Conservation (phyloP, 2,888 invertebrate species). For the Athripsodes cinereus region DNA sequence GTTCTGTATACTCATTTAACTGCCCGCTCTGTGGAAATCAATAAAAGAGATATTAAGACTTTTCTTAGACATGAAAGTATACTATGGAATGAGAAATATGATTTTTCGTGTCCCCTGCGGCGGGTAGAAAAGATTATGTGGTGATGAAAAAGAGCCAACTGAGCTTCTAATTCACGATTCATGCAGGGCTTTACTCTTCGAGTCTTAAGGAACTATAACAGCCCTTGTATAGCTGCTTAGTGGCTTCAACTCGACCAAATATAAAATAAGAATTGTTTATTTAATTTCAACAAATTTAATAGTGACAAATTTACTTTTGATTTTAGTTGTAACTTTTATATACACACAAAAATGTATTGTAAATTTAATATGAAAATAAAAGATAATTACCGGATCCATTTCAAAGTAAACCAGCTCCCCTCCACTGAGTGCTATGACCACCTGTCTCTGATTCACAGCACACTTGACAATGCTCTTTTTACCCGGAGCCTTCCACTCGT, state of each 20-base stretch:
- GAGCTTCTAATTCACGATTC: not conserved
- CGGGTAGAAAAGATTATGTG: not conserved
- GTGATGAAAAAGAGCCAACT: not conserved
- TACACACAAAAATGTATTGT: too few species aligned
- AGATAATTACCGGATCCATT: conserved; percentile 66
- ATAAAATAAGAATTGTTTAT: too few species aligned
- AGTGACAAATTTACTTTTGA: too few species aligned
- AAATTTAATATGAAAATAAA: too few species aligned
- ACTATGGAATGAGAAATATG: too few species aligned
- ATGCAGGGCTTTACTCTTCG: conserved; percentile 9
- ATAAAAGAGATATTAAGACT: too few species aligned
- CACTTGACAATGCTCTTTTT: conserved; percentile 96
- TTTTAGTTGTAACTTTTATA: too few species aligned
- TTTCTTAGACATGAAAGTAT: not conserved
- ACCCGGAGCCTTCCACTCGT: conserved; percentile 98
- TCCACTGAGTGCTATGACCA: conserved; percentile 95
- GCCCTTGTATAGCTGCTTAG: conserved; percentile 2
- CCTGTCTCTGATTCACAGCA: conserved; percentile 97
- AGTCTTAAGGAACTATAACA: conserved; percentile 16
- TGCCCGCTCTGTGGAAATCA: conserved; percentile 84
- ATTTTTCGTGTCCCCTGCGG: not conserved
- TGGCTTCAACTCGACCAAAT: conserved; percentile 9
- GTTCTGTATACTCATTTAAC: conserved; percentile 95
- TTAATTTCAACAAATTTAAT: too few species aligned
- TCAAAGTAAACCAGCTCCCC: conserved; percentile 99